Evolutionary conservation across 2,797 vertebrate species (phyloP).

Genomic region (Sebastes goodei): DNA sequence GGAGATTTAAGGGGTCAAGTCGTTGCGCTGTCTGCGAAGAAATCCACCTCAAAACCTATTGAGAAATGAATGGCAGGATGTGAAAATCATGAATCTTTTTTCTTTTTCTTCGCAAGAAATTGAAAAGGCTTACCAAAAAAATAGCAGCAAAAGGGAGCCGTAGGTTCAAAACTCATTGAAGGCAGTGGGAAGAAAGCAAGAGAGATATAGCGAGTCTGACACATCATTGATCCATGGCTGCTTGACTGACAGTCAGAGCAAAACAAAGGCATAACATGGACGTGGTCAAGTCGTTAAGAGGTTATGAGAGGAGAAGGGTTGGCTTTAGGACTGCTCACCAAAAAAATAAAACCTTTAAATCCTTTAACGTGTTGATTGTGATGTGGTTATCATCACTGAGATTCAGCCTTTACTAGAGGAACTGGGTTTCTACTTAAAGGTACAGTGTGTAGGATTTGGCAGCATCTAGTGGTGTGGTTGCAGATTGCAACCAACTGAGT

Average conservation of each 20-base stretch:
- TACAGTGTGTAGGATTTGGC: no score
- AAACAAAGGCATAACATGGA: conserved; percentile 55
- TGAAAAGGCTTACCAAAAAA: conserved; percentile 65
- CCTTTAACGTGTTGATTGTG: not conserved
- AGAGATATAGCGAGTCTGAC: conserved; percentile 65
- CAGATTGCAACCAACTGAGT: no score
- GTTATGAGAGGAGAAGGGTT: conserved; percentile 15
- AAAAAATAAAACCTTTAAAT: not conserved
- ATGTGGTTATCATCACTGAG: not conserved
- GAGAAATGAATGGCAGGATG: conserved; percentile 60
- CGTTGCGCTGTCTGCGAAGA: conserved; percentile 25
- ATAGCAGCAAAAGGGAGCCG: conserved; percentile 5
- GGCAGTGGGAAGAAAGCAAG: conserved; percentile 36
- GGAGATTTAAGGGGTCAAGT: conserved; percentile 57
- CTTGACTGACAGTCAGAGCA: conserved; percentile 60
- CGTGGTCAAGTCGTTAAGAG: conserved; percentile 14
- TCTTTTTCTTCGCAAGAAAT: conserved; percentile 64
- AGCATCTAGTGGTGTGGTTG: no score
- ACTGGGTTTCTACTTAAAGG: not conserved
- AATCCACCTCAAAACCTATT: conserved; percentile 56
- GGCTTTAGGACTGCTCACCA: not conserved
- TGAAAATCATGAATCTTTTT: conserved; percentile 60
- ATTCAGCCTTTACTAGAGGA: not conserved
- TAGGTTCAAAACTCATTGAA: conserved; percentile 63
- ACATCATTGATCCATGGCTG: conserved; percentile 65